phyloP scores from a whole-genome alignment of 2,888 invertebrate genomes.

The Drosophila setosimentum region DNA sequence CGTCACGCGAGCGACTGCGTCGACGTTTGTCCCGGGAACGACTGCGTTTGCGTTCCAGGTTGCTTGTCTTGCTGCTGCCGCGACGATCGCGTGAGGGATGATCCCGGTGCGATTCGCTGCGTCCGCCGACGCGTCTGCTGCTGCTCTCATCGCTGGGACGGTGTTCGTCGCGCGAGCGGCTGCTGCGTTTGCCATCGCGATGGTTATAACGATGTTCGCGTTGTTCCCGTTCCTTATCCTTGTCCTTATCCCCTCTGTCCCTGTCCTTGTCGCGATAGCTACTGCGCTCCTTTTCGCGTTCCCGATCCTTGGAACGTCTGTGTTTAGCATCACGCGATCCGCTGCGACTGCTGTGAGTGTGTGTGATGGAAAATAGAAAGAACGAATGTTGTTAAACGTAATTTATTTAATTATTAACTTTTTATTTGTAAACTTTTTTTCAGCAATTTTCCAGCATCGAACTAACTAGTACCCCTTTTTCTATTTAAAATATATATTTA shows the following conservation, averaged over 20 bases:
- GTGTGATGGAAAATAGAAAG: slow-evolving; percentile 25
- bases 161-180: slow-evolving; percentile 68
- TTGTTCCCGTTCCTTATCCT: slow-evolving; percentile 52
- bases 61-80: slow-evolving; percentile 57
- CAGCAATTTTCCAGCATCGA: background rate
- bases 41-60: slow-evolving; percentile 67
- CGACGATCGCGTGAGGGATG: slow-evolving; percentile 80
- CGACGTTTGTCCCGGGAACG: slow-evolving; percentile 66
- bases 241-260: slow-evolving; percentile 45
- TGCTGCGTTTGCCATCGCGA: slow-evolving; percentile 56
- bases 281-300: slow-evolving; percentile 73
- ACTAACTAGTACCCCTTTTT: too few relatives aligned
- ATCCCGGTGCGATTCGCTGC: slow-evolving; percentile 46
- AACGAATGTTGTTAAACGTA: background rate
- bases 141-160: slow-evolving; percentile 79
- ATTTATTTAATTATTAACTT: too few relatives aligned
- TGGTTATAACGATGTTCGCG: slow-evolving; percentile 68
- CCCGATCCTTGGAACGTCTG: slow-evolving; percentile 67
- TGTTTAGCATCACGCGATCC: slow-evolving; percentile 74
- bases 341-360: slow-evolving; percentile 76
- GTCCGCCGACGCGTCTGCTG: slow-evolving; percentile 21
- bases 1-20: slow-evolving; percentile 75
- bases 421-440: too few relatives aligned
- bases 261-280: slow-evolving; percentile 41
- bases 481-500: background rate